Evolutionary conservation across 2,113 vertebrate genomes (phyloP).

Genomic region (Nansenia antarctica): DNA sequence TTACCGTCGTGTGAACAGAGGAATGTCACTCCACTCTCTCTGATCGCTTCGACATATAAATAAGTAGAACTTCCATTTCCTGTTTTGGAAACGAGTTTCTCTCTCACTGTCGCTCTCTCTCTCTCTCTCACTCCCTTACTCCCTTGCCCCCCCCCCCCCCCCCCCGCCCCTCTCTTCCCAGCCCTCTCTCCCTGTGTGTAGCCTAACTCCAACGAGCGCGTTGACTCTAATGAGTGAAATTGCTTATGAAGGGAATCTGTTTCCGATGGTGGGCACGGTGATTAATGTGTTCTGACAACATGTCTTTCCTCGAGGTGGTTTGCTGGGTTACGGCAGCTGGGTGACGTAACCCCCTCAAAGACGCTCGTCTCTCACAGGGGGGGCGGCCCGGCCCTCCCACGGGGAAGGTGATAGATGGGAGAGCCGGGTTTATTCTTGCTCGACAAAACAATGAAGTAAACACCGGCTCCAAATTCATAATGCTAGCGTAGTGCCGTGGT

Average conservation of each 20-base stretch:
- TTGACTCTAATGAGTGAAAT: slow-evolving; percentile 72
- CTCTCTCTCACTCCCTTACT: slow-evolving; percentile 13
- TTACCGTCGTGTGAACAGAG: slow-evolving; percentile 47
- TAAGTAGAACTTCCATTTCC: slow-evolving; percentile 68
- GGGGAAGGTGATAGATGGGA: slow-evolving; percentile 37
- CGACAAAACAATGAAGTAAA: not conserved
- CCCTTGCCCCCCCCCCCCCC: slow-evolving; percentile 19
- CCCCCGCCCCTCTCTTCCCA: not conserved
- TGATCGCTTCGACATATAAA: slow-evolving; percentile 47
- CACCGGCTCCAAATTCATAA: not conserved
- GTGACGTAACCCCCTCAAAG: slow-evolving; percentile 63
- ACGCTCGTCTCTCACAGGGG: slow-evolving; percentile 35
- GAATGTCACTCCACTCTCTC: slow-evolving; percentile 45
- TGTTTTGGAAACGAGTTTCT: slow-evolving; percentile 58
- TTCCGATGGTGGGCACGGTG: slow-evolving; percentile 66
- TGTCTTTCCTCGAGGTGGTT: slow-evolving; percentile 72
- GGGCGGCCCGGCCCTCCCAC: slow-evolving; percentile 41
- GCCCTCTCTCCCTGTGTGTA: slow-evolving; percentile 40
- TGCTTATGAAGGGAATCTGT: slow-evolving; percentile 77
- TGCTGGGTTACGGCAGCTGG: slow-evolving; percentile 60
- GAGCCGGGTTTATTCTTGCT: not conserved
- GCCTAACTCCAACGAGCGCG: slow-evolving; percentile 65
- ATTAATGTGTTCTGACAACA: slow-evolving; percentile 76
- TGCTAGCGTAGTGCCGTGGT: not conserved
- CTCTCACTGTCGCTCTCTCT: slow-evolving; percentile 19